Conservation (phyloP, 2,888 invertebrate genomes). For the Heteromyza rotundicornis region DNA sequence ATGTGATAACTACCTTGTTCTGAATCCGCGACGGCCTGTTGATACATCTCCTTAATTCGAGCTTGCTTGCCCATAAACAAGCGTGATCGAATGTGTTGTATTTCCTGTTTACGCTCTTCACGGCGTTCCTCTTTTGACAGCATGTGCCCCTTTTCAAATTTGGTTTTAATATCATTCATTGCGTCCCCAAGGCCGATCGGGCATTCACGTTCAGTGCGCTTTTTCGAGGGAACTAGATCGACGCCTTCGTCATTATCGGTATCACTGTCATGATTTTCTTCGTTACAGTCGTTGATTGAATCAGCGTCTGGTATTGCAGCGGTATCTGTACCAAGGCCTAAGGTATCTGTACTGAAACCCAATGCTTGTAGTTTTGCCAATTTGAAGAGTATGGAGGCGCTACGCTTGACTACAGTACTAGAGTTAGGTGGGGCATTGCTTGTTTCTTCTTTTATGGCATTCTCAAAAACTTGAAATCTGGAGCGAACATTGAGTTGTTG, state of each 20-base stretch:
- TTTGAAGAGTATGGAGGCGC: slow-evolving; percentile 79
- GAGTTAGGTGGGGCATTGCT: slow-evolving; percentile 1
- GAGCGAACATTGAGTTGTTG: slow-evolving; percentile 83
- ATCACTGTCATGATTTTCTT: slow-evolving; percentile 64
- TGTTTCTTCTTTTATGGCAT: slow-evolving; percentile 47
- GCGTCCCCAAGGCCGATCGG: slow-evolving; percentile 78
- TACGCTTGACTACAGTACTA: slow-evolving; percentile 66
- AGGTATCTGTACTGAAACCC: slow-evolving; percentile 53
- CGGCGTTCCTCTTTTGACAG: slow-evolving; percentile 71
- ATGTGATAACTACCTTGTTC: slow-evolving; percentile 71
- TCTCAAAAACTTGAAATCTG: slow-evolving; percentile 83
- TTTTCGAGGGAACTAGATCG: slow-evolving; percentile 67
- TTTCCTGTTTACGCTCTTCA: slow-evolving; percentile 86
- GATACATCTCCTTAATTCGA: slow-evolving; percentile 90
- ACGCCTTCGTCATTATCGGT: slow-evolving; percentile 63
- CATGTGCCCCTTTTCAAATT: slow-evolving; percentile 76
- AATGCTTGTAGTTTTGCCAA: slow-evolving; percentile 83
- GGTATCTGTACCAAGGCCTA: not conserved
- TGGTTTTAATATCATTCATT: slow-evolving; percentile 83
- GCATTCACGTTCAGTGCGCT: slow-evolving; percentile 71
- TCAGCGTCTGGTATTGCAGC: slow-evolving; percentile 64
- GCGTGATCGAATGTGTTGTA: slow-evolving; percentile 83
- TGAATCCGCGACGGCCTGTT: slow-evolving; percentile 85
- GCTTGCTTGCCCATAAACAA: slow-evolving; percentile 90
- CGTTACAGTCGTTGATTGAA: slow-evolving; percentile 69